phyloP scores from a whole-genome alignment of 2,113 vertebrate species.

The Cettia cetti region DNA sequence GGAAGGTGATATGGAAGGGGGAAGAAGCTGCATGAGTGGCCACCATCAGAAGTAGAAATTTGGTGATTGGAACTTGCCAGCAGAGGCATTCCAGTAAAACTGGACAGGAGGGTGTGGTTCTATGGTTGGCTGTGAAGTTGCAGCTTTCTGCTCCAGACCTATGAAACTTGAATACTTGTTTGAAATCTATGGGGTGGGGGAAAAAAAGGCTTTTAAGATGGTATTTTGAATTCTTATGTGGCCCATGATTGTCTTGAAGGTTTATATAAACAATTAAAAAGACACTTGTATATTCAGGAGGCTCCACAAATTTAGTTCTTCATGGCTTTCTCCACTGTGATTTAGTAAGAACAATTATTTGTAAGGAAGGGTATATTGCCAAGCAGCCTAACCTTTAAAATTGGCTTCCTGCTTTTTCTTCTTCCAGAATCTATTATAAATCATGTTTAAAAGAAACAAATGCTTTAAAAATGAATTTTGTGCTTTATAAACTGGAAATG shows the following conservation, averaged over 20 bases:
- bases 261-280: not conserved
- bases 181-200: not conserved
- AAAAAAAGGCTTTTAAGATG: not conserved
- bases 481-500: not conserved
- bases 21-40: not conserved
- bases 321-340: not conserved
- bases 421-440: not conserved
- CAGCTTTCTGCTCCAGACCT: not conserved
- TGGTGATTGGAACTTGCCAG: not conserved
- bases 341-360: not conserved
- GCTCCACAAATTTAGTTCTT: not conserved
- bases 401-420: not conserved
- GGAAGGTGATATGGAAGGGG: not conserved
- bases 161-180: not conserved
- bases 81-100: not conserved
- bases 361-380: not conserved
- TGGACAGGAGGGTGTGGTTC: not conserved
- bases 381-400: not conserved
- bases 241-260: not conserved
- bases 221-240: not conserved
- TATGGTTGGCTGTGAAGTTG: not conserved
- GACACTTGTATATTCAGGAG: not conserved
- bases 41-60: not conserved
- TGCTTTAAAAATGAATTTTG: not conserved
- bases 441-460: not conserved